Base-by-base conservation (phyloP, 2,888 invertebrate genomes). In the Rhagium mordax region DNA sequence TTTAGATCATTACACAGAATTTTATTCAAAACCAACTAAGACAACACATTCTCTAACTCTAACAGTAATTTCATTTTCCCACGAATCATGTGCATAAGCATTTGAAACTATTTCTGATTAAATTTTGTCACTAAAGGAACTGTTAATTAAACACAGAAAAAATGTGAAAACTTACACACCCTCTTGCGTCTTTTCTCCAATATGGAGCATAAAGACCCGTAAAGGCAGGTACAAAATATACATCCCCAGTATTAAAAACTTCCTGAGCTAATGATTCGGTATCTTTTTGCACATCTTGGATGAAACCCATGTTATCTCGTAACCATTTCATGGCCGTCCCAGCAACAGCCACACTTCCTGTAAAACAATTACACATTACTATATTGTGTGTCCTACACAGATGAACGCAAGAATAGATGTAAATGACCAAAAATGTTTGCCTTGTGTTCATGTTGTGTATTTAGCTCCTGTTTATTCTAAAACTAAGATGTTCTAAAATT, bases 151-250 rank as follows among this genome's bases (percentile, higher is more conserved):
- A 70, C 65, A 47, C 48, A 55, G 61, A 61, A n/a, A 61, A 66
- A 61, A 61, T 57, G 78, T 68, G 72, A 75, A 83, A 84, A 85
- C 88, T 82, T 84, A 92, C 88, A 86, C 84, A 92, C 95, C 97
- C 98, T 86, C 98, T 91, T 0, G 99, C 99, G 87, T 98, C 97
- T 84, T 96, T 95, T 84, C 98, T 92, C 99, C 99, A 99, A 85
- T 99, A 97, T 0, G 99, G 99, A 67, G 99, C 98, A 88, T 97
- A 99, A 0, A 99, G 89, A 0, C 99, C 99, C 57, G 95, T 96
- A 87, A 99, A 98, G 0, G 98, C 98, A 0, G 99, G 99, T 24
- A 99, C 99, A 87, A 99, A 99, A 88, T 98, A 98, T 13, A 98
- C 98, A 82, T 98, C 99, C 0, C 96, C 96, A 0, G 97, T 96